Evolutionary conservation across 2,113 vertebrate genomes (phyloP), one percentile per base, ranked within the genome.

Genomic region (Psittacara wagleri): DNA sequence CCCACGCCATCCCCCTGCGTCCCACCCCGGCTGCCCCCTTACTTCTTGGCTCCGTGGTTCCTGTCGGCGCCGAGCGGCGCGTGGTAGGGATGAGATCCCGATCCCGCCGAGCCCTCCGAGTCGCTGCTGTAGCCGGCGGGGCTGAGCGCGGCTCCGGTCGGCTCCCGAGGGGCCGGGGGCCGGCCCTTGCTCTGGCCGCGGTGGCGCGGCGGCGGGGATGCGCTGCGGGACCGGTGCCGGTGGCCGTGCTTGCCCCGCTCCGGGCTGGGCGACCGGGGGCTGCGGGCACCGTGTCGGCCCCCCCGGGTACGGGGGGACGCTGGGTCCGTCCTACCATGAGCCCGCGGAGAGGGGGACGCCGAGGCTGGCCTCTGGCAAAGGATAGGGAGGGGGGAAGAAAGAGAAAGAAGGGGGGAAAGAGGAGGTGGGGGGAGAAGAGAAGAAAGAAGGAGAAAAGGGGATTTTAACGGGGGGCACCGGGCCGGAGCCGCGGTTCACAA

Each of bases 121-220:
- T 99, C 99, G 63, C 98, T 99, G 98, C 99, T 99, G 96, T 86
- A 98, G 96, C 92, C 97, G 10, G 97, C 94, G 91, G 98, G 98
- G 88, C 98, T 98, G n/a, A 98, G 98, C 33, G 99, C 33, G 99
- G 98, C 68, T 97, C 97, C 6, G 97, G 92, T 6, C 16, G 51
- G 96, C 82, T 97, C 96, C 69, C 98, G 97, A 68, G 96, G 95
- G 57, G 80, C 97, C 79, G 97, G 97, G 41, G 96, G 97, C 64
- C 97, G 97, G 12, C 97, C 96, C 62, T 98, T 98, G 94, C 98
- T 98, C 84, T 98, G 98, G 39, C 98, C 98, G 66, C 97, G 98
- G 83, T 97, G 98, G 43, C 98, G 98, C 66, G 98, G 95, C 2
- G 97, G 94, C 11, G 98, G 96, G 8, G 98, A 97, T 67, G 98